Evolutionary conservation across 2,888 invertebrate genomes (phyloP).

Genomic region (Tiphia femorata): DNA sequence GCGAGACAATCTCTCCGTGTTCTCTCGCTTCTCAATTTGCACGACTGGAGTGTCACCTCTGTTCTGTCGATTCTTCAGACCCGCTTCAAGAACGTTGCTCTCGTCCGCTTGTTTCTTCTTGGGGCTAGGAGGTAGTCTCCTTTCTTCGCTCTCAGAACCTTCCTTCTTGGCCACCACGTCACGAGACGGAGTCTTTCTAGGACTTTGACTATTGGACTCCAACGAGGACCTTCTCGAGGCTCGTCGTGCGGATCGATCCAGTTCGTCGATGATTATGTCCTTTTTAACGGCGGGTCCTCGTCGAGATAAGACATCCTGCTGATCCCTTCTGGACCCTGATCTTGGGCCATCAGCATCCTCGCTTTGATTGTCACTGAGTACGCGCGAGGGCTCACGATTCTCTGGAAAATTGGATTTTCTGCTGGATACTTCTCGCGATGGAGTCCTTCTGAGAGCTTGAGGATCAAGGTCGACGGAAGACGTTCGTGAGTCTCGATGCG

Average conservation of each 20-base stretch:
- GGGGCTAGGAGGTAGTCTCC: neutral
- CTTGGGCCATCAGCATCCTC: conserved; percentile 6
- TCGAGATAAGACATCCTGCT: conserved; percentile 4
- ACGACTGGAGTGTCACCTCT: neutral
- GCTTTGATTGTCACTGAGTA: neutral
- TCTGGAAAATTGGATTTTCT: conserved; percentile 5
- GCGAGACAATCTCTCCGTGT: neutral
- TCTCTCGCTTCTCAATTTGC: conserved; percentile 3
- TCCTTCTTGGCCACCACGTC: conserved; percentile 15
- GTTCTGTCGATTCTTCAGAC: conserved; percentile 4
- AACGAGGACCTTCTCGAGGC: conserved; percentile 25
- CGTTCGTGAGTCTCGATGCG: conserved; percentile 29
- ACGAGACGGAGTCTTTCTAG: conserved; percentile 20
- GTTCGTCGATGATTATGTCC: conserved; percentile 15
- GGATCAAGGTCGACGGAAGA: conserved; percentile 43
- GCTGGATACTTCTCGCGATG: conserved; percentile 33
- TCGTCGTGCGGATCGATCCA: conserved; percentile 15
- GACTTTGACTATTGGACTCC: conserved; percentile 23
- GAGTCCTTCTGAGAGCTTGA: conserved; percentile 23
- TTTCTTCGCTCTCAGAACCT: conserved; percentile 1
- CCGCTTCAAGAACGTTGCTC: neutral
- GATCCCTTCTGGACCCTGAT: conserved; percentile 8
- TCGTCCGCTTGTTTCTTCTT: conserved; percentile 5
- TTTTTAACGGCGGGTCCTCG: conserved; percentile 17
- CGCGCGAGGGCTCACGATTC: neutral